Conservation (phyloP, 2,113 vertebrate genomes). For the Pterocles orientalis region DNA sequence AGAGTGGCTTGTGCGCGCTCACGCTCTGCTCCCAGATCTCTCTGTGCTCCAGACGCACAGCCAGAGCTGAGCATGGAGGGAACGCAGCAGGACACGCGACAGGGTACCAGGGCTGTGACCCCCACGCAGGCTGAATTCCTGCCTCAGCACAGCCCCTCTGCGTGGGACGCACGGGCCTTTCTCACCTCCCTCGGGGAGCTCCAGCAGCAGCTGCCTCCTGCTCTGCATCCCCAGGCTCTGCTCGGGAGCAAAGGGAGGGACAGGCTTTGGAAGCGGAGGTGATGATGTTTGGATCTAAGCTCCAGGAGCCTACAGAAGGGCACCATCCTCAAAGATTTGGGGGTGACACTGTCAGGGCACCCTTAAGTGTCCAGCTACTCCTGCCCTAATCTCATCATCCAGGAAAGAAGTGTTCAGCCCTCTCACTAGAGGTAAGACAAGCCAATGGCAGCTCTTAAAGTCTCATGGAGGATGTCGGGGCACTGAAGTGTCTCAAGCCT, state of each 20-base stretch:
- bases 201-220: not conserved
- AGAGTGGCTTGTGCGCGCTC: rapidly evolving
- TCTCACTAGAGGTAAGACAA: not conserved
- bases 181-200: not conserved
- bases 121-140: not conserved
- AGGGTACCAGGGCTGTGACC: not conserved
- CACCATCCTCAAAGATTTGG: not conserved
- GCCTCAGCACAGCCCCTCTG: not conserved
- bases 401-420: not conserved
- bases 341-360: not conserved
- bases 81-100: rapidly evolving
- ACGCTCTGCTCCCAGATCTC: not conserved
- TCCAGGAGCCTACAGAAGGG: not conserved
- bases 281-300: not conserved
- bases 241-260: not conserved
- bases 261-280: not conserved
- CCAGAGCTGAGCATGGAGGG: not conserved
- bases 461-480: not conserved
- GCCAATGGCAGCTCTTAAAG: not conserved
- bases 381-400: not conserved
- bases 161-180: rapidly evolving
- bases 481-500: not conserved
- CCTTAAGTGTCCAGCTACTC: not conserved
- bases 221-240: not conserved
- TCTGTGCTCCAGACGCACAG: not conserved